A percentile compares a stretch with the other conserved stretches of the same genome.
These are phyloP conservation scores for Oryzias dopingdopingensis DNA, from an alignment of 2,797 vertebrate genomes.

Conservation along the genomic window DNA sequence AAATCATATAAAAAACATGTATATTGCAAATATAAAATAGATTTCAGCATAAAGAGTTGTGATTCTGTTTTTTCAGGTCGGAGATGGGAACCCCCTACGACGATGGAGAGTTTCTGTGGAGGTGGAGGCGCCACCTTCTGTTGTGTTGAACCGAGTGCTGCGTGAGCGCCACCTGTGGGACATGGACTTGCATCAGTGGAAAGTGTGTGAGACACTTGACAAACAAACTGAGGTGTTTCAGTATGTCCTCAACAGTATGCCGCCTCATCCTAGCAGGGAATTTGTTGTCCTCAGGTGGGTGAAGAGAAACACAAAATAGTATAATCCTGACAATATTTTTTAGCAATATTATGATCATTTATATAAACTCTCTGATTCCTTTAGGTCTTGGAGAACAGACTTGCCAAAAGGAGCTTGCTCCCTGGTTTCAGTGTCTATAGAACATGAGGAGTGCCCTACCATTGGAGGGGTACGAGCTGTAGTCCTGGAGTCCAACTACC, in stretches of 20 bases:
- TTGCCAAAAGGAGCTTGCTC: conserved; percentile 93
- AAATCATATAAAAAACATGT: too few species aligned
- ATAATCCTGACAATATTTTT: background rate
- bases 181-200: conserved; percentile 94
- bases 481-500: conserved; percentile 89
- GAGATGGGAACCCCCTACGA: conserved; percentile 89
- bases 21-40: too few species aligned
- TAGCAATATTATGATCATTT: background rate
- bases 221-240: conserved; percentile 94
- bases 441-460: conserved; percentile 86
- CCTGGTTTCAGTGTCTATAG: conserved; percentile 88
- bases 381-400: conserved; percentile 93
- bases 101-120: conserved; percentile 92
- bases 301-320: conserved; percentile 4
- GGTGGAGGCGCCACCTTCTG: conserved; percentile 92
- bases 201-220: conserved; percentile 89
- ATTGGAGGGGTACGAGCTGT: conserved; percentile 86
- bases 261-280: conserved; percentile 92
- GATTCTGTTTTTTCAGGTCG: conserved; percentile 77
- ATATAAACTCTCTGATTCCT: conserved; percentile 19
- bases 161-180: conserved; percentile 98
- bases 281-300: conserved; percentile 91
- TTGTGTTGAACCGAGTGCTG: conserved; percentile 92
- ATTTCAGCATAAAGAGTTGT: conserved; percentile 1
- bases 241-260: conserved; percentile 92